Base-by-base conservation (phyloP, 2,888 invertebrate species). In the Macrophya annulata region DNA sequence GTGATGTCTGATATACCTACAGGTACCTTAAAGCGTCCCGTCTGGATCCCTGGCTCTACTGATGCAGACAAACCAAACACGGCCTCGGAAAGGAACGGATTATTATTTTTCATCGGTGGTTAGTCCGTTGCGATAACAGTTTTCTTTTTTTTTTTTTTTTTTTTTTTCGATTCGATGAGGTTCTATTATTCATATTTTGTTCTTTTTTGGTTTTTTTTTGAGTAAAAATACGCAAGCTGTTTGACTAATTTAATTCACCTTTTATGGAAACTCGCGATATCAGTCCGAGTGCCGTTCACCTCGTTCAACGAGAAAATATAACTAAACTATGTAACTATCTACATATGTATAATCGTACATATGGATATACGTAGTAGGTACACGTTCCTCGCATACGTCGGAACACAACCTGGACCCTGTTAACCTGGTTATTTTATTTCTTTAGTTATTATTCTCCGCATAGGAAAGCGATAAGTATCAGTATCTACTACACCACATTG, bases 401-500 rank as follows among this genome's bases (percentile, higher is more conserved):
- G 48, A 25, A 77, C 48, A 51, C 1, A 37, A 31, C 12, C 51
- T 77, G 31, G 31, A 31, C 55, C 48, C 55, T 77, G 55, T 77
- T 77, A 77, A 51, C 77, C 48, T 77, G 40, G 55, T 77, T 77
- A 48, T 51, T 77, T 51, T 55, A 77, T 37, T 77, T 77, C 51
- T 51, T 77, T 51, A 37, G 37, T 77, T 77, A 74, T 77, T 77
- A 55, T 77, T 77, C 59, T 81, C 21, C 81, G 81, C 62, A 40
- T 81, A 81, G 59, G 81, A 59, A 81, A 65, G 81, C 81, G 81
- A 81, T 81, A 81, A 65, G 40, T 62, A 81, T 81, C 81, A 40
- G 81, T 81, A 62, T 81, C 59, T 62, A 45, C 77, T 77, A 55
- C 81, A 62, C 43, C 40, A 43, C 62, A 81, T 81, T 81, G 81